phyloP scores from a whole-genome alignment of 2,797 vertebrate species.

The Rhynchotus rufescens region DNA sequence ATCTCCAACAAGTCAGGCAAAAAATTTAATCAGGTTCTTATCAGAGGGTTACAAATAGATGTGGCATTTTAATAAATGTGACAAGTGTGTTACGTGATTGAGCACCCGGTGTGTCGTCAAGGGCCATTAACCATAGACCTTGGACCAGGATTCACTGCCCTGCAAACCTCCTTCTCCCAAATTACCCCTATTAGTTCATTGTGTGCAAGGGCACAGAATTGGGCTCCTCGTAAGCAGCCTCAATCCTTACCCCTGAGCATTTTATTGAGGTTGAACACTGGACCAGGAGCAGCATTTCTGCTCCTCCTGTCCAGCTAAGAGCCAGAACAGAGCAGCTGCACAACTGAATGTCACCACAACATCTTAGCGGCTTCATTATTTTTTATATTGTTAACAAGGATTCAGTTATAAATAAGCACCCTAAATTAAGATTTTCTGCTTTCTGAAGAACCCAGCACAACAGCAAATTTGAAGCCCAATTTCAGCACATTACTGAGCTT shows the following conservation, averaged over 20 bases:
- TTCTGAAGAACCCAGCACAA: not conserved
- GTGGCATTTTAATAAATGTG: not conserved
- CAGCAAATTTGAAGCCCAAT: not conserved
- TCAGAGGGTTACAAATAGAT: conserved; percentile 21
- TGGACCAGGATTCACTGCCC: not conserved
- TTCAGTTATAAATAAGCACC: not conserved
- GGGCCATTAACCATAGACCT: not conserved
- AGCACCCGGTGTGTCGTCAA: not conserved
- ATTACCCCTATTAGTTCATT: not conserved
- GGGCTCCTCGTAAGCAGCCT: not conserved
- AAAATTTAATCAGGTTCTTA: conserved; percentile 39
- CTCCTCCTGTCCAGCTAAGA: not conserved
- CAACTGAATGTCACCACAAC: not conserved
- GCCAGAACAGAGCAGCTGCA: not conserved
- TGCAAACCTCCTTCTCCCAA: not conserved
- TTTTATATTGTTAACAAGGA: not conserved
- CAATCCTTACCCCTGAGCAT: not conserved
- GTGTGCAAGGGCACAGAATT: not conserved
- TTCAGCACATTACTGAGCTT: not conserved
- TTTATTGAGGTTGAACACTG: not conserved
- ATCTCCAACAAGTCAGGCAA: conserved; percentile 22
- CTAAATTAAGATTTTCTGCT: not conserved
- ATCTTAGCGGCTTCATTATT: not conserved
- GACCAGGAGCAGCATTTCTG: not conserved
- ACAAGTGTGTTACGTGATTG: not conserved